phyloP scores from a whole-genome alignment of 1,140 invertebrate species.

The Babylonia areolata region DNA sequence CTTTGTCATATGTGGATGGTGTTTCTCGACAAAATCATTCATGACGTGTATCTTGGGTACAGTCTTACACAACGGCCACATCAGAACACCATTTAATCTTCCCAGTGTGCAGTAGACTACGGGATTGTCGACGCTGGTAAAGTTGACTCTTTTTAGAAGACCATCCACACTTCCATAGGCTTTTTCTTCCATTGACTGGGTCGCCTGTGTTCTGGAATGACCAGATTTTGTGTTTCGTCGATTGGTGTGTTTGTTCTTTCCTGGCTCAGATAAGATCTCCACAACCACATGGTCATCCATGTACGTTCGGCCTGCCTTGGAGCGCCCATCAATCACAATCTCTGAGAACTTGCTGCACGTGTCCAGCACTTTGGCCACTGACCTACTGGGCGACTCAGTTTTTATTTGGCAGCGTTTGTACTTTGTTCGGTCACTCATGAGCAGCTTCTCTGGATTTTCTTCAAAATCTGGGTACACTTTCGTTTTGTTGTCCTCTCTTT shows the following conservation, averaged over 20 bases:
- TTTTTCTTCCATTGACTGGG: conserved; percentile 6
- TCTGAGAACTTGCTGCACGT: conserved; percentile 34
- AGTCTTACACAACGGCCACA: conserved; percentile 65
- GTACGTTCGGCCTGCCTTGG: conserved; percentile 64
- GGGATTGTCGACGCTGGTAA: conserved; percentile 49
- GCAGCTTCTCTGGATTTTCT: background rate
- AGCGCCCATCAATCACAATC: conserved; percentile 63
- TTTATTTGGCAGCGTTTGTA: conserved; percentile 55
- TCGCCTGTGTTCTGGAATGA: background rate
- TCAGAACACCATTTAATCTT: conserved; percentile 55
- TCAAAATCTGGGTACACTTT: conserved; percentile 10
- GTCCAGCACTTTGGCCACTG: conserved; percentile 49
- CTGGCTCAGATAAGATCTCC: conserved; percentile 53
- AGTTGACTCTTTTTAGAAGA: conserved; percentile 47
- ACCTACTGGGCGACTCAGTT: conserved; percentile 53
- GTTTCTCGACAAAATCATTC: conserved; percentile 38
- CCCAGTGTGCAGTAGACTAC: conserved; percentile 64
- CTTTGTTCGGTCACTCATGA: conserved; percentile 37
- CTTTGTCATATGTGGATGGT: conserved; percentile 23
- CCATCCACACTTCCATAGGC: conserved; percentile 59
- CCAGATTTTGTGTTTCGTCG: background rate
- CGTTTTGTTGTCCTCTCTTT: background rate
- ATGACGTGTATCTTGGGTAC: conserved; percentile 66
- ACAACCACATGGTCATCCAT: conserved; percentile 68
- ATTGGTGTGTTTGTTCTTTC: background rate